These are phyloP conservation scores for Pristionchus exspectatus DNA, from an alignment of 2,888 invertebrate genomes.

Conservation along the genomic window DNA sequence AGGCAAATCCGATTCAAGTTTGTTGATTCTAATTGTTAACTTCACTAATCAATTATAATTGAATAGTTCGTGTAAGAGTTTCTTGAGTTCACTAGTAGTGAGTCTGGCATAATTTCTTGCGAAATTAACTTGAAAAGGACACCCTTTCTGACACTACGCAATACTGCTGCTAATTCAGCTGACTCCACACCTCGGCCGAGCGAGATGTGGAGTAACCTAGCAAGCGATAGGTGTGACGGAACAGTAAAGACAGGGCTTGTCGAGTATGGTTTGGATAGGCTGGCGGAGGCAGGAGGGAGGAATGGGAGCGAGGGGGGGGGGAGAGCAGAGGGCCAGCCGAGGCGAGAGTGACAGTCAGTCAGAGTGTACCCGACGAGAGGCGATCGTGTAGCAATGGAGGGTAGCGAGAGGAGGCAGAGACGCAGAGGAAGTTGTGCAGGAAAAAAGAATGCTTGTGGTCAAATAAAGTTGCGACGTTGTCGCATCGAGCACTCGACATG, in stretches of 20 bases:
- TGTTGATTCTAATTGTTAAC: no score
- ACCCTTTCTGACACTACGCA: no score
- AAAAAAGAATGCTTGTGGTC: slow-evolving; percentile 16
- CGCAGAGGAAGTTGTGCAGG: slow-evolving; percentile 45
- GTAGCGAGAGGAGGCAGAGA: slow-evolving; percentile 45
- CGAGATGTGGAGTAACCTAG: slow-evolving; percentile 13
- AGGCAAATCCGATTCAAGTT: background rate
- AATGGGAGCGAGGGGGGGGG: background rate
- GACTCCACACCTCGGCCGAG: background rate
- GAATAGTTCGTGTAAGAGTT: background rate
- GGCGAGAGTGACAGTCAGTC: slow-evolving; percentile 39
- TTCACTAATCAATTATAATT: no score
- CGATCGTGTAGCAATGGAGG: slow-evolving; percentile 44
- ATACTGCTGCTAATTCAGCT: background rate
- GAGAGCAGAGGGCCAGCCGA: slow-evolving; percentile 28
- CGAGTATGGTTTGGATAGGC: background rate
- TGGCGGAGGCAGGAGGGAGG: background rate
- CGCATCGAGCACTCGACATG: background rate
- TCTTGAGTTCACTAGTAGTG: no score
- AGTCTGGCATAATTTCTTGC: no score
- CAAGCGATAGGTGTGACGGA: no score
- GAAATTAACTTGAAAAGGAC: no score
- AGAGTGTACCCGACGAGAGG: slow-evolving; percentile 15
- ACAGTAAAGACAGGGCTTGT: background rate
- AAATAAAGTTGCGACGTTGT: background rate